Evolutionary conservation across 2,797 vertebrate species (phyloP), one percentile per base, ranked within the genome.

Genomic region (Monodelphis domestica): DNA sequence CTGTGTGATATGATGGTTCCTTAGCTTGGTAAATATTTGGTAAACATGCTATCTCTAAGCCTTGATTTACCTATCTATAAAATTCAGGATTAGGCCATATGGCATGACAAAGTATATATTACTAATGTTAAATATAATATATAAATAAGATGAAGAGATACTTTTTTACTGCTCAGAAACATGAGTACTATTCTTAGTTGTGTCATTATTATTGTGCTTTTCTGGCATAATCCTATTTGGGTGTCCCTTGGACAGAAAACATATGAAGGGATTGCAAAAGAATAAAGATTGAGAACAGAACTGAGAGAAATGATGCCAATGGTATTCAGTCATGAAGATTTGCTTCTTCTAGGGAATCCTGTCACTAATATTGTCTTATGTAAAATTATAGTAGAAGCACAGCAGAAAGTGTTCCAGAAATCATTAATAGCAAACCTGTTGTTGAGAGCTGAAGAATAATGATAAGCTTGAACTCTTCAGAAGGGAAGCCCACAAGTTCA

Each of bases 191-290:
- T 55, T 95, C 84, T 53, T 93, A 84, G 2, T 90, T 92, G 33
- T 53, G 24, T 15, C 29, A 55, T 63, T 89, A 90, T 96, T 92
- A 88, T 51, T 92, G 12, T 5, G 33, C 15, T 53, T 95, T 95
- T 95, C 94, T 91, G 94, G 56, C 3, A 33, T 88, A 92, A 52
- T 11, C 54, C 12, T 94, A 45, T 26, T 4, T 45, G 21, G 3
- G 70, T 45, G 3, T 7, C 21, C 56, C 38, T 84, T 84, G 38
- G 9, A 4, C 38, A 11, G 17, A 84, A 84, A 45, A 3, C 51
- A 54, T 94, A 95, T 96, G 14, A 30, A 92, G 88, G 1, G 53
- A n/a, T 89, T 96, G 29, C 33, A 7, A 95, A 90, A 95, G 51
- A 89, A 70, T 78, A 53, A 89, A 26, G 51, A 53, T 53, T 24